These are phyloP conservation scores for Drosophila hamatofila DNA, from an alignment of 2,888 invertebrate genomes.

Conservation along the genomic window DNA sequence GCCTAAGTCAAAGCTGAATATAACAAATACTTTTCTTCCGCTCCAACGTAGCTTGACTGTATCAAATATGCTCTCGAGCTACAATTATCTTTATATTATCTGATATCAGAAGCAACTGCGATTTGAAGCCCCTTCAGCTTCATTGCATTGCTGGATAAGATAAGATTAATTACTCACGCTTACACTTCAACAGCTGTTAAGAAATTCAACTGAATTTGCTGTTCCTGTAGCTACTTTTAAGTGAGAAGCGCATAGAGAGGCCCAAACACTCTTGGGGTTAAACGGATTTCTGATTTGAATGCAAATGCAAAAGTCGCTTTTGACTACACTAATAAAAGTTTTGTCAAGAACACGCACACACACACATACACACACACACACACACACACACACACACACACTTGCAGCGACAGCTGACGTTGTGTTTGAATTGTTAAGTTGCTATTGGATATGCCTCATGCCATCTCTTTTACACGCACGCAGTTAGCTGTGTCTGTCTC, in stretches of 20 bases:
- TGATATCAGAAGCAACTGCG: too few species aligned
- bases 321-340: conserved; percentile 54
- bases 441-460: conserved; percentile 30
- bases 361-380: conserved; percentile 14
- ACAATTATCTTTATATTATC: too few species aligned
- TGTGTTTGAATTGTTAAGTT: conserved; percentile 43
- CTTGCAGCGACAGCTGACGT: conserved; percentile 25
- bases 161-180: not conserved
- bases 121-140: too few species aligned
- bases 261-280: conserved; percentile 59
- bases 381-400: conserved; percentile 8
- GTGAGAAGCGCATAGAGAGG: conserved; percentile 16
- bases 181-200: not conserved
- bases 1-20: too few species aligned
- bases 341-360: conserved; percentile 25
- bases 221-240: not conserved
- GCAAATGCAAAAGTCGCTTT: conserved; percentile 52
- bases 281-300: conserved; percentile 67
- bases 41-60: too few species aligned
- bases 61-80: too few species aligned
- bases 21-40: too few species aligned
- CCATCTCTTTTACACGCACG: conserved; percentile 7
- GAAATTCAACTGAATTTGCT: conserved; percentile 5
- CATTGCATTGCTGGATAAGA: not conserved
- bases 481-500: not conserved